Evolutionary conservation across 2,113 vertebrate species (phyloP), one percentile per base, ranked within the genome.

Genomic region (Coptodon rendalli): DNA sequence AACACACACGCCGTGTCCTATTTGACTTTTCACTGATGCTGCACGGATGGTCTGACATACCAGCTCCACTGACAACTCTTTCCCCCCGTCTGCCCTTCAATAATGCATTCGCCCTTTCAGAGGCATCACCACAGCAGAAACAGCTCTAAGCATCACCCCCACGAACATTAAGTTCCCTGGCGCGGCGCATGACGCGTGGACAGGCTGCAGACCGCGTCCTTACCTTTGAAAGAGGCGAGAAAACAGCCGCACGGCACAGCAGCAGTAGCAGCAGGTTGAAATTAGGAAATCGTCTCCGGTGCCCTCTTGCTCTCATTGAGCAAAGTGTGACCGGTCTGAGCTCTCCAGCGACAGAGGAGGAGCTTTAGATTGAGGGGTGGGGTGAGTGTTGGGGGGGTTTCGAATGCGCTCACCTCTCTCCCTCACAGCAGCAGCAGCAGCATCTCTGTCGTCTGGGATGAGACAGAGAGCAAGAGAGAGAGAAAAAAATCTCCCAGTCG

Each of bases 271-370:
- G 92, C 87, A 56, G 87, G 90, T 91, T 88, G 89, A 63, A 87
- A 93, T 91, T 80, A 86, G 87, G 93, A 92, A 87, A 89, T 92
- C 92, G 89, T 93, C 86, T 86, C 92, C 93, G 86, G 89, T 94
- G 94, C 90, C 93, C 94, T 94, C 91, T 83, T 86, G 93, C 92
- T 95, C 92, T 95, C 95, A 93, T 92, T 93, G 92, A 95, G 82
- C 88, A 86, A 88, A 90, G 91, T 94, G 91, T 95, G 94, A 92
- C 90, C 85, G 87, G 81, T 76, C 84, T 90, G 52, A 73, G 84
- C 91, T 90, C 86, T 86, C 89, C 91, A 89, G 88, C 91, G 90
- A 61, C 87, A 95, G 92, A 95, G 95, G 95, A 95, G 95, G 94
- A 95, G 96, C 94, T 94, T 83, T 88, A 85, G 86, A 57, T 17